A percentile compares a stretch with the other conserved stretches of the same genome.
Evolutionary conservation across 2,797 vertebrate species (phyloP).

Genomic region (Tolypeutes matacus): DNA sequence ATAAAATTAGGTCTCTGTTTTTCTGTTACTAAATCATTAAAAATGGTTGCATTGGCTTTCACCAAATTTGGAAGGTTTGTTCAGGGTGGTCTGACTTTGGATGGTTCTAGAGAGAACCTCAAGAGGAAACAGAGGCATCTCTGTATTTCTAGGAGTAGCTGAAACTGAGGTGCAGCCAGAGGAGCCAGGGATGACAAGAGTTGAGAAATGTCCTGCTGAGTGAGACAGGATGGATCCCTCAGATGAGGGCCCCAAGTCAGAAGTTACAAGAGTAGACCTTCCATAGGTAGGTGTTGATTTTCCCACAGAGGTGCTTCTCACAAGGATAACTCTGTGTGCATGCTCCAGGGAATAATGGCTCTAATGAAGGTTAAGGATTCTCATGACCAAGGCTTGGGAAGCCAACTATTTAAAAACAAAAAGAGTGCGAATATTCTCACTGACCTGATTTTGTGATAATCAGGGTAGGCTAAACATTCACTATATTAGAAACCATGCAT

Average conservation of each 20-base stretch:
- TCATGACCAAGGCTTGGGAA: background rate
- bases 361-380: background rate
- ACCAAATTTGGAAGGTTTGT: slow-evolving; percentile 28
- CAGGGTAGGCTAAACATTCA: too few species aligned
- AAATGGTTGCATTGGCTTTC: slow-evolving; percentile 21
- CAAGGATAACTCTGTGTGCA: background rate
- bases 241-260: background rate
- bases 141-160: background rate
- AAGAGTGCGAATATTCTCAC: too few species aligned
- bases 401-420: background rate
- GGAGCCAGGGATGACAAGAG: background rate
- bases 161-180: background rate
- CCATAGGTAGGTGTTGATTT: background rate
- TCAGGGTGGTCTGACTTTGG: background rate
- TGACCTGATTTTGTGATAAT: too few species aligned
- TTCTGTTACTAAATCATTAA: slow-evolving; percentile 32
- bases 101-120: background rate
- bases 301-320: background rate
- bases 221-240: background rate
- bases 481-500: too few species aligned
- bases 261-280: slow-evolving; percentile 1
- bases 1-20: slow-evolving; percentile 14
- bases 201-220: background rate
- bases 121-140: background rate
- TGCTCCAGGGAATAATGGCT: background rate